Conservation (phyloP, 2,888 invertebrate genomes). For the Pristionchus maxplancki region DNA sequence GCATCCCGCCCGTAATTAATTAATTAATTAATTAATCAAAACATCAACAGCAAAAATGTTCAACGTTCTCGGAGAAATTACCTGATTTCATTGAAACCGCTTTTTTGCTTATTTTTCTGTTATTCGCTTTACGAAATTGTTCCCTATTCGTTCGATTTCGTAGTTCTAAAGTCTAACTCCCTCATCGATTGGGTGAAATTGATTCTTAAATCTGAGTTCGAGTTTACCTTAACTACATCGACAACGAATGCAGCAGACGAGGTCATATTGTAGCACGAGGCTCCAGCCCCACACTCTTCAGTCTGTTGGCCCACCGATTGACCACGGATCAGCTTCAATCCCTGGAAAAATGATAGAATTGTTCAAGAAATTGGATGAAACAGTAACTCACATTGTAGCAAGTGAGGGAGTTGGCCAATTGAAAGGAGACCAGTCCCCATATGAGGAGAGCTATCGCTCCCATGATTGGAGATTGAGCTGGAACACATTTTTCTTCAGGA, state of each 20-base stretch:
- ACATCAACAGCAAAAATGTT: no score
- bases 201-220: no score
- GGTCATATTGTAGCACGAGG: slow-evolving; percentile 67
- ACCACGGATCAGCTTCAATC: slow-evolving; percentile 62
- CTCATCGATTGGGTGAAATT: no score
- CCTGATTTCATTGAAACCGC: no score
- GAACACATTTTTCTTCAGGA: neutral
- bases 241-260: slow-evolving; percentile 60
- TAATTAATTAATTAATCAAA: no score
- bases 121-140: no score
- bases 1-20: neutral
- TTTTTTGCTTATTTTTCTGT: no score
- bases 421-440: neutral
- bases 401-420: neutral
- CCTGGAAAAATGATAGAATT: slow-evolving; percentile 56
- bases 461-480: neutral
- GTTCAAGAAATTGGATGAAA: neutral
- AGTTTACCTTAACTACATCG: slow-evolving; percentile 69
- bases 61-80: no score
- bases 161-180: no score
- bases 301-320: slow-evolving; percentile 64
- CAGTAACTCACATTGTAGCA: slow-evolving; percentile 7
- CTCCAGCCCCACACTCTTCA: slow-evolving; percentile 60
- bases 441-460: slow-evolving; percentile 18
- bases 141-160: no score